phyloP scores from a whole-genome alignment of 2,797 vertebrate genomes.

The Sebastes vulpes region DNA sequence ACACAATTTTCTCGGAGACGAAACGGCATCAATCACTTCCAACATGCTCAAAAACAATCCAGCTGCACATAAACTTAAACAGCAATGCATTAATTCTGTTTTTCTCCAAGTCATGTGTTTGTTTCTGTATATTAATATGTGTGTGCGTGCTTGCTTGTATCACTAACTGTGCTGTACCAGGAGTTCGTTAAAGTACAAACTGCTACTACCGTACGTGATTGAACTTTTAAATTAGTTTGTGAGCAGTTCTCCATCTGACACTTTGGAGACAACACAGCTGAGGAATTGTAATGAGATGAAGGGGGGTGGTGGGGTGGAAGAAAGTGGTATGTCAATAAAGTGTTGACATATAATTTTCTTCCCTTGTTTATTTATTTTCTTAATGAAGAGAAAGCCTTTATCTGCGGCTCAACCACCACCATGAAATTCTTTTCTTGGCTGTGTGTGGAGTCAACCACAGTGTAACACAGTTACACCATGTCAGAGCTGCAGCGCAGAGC shows the following conservation, averaged over 20 bases:
- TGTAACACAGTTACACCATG: slow-evolving; percentile 35
- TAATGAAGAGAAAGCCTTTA: slow-evolving; percentile 68
- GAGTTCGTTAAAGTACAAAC: slow-evolving; percentile 57
- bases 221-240: slow-evolving; percentile 69
- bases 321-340: slow-evolving; percentile 54
- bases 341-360: slow-evolving; percentile 63
- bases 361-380: slow-evolving; percentile 58
- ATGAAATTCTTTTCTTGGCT: slow-evolving; percentile 65
- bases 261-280: slow-evolving; percentile 52
- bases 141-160: slow-evolving; percentile 17
- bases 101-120: background rate
- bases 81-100: slow-evolving; percentile 11
- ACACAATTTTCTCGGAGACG: slow-evolving; percentile 57
- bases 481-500: slow-evolving; percentile 48
- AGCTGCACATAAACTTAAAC: slow-evolving; percentile 33
- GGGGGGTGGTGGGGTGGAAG: background rate
- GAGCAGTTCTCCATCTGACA: slow-evolving; percentile 57
- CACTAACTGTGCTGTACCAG: slow-evolving; percentile 26
- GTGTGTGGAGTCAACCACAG: slow-evolving; percentile 42
- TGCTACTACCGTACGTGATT: slow-evolving; percentile 43
- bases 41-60: slow-evolving; percentile 51
- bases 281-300: slow-evolving; percentile 58
- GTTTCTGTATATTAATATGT: slow-evolving; percentile 31
- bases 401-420: slow-evolving; percentile 61
- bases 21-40: slow-evolving; percentile 62